Percentiles rank a stretch among this genome's conserved stretches.
Evolutionary conservation across 2,797 vertebrate genomes (phyloP).

Genomic region (Lophius americanus): DNA sequence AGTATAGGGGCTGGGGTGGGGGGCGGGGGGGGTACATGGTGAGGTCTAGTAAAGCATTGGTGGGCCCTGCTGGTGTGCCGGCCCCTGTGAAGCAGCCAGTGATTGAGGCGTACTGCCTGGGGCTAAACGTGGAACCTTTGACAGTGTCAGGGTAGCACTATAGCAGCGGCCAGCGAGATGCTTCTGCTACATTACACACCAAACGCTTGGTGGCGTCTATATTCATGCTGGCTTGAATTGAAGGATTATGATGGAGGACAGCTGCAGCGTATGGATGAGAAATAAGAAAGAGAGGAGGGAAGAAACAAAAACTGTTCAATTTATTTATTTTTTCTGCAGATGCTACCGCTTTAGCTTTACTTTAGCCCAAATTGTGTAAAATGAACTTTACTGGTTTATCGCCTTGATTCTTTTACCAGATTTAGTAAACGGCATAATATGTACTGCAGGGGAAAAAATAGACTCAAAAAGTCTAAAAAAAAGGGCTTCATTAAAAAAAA

Average conservation of each 20-base stretch:
- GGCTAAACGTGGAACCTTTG: constrained; percentile 74
- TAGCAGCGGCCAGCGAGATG: constrained; percentile 53
- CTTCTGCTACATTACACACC: constrained; percentile 76
- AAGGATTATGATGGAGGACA: constrained; percentile 44
- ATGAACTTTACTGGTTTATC: neutral
- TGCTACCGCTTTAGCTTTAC: neutral
- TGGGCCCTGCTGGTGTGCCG: constrained; percentile 64
- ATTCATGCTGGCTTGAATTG: constrained; percentile 56
- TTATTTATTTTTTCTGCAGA: constrained; percentile 1
- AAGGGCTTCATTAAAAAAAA: neutral
- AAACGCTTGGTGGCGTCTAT: constrained; percentile 58
- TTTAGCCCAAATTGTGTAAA: neutral
- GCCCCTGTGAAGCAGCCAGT: constrained; percentile 59
- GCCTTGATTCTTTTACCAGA: no score
- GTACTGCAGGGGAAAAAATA: no score
- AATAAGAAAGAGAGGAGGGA: no score
- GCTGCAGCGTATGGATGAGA: constrained; percentile 40
- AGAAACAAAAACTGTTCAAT: neutral
- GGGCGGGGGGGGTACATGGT: neutral
- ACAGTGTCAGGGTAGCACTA: constrained; percentile 70
- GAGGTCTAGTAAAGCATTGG: constrained; percentile 55
- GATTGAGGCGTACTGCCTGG: constrained; percentile 66
- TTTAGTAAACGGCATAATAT: no score
- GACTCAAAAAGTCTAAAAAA: constrained; percentile 32
- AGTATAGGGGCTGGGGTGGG: constrained; percentile 10